phyloP scores from a whole-genome alignment of 2,888 invertebrate genomes.

The Gibbula magus region DNA sequence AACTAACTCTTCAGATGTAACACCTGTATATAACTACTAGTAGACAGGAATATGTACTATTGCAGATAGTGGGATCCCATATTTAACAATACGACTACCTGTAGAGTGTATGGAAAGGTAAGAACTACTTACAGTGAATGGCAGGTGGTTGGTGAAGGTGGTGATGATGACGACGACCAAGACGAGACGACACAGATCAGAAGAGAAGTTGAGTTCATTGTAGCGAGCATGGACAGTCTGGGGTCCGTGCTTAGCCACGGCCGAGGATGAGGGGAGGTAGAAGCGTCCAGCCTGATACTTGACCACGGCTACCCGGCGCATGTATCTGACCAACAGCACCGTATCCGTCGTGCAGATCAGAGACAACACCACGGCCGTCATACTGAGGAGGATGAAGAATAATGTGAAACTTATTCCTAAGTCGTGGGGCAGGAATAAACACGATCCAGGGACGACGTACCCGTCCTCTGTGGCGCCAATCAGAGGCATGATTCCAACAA shows the following conservation, averaged over 20 bases:
- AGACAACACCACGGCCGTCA: conserved; percentile 46
- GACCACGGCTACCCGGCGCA: conserved; percentile 53
- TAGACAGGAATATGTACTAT: too few relatives aligned
- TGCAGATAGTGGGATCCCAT: too few relatives aligned
- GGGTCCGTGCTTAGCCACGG: conserved; percentile 14
- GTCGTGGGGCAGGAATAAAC: conserved; percentile 55
- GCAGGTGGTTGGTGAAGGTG: conserved; percentile 50
- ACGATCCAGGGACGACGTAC: conserved; percentile 40
- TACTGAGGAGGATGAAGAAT: conserved; percentile 48
- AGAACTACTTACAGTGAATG: conserved; percentile 58
- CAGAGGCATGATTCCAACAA: conserved; percentile 51
- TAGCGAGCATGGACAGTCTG: conserved; percentile 53
- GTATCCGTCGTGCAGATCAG: conserved; percentile 56
- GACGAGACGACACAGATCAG: conserved; percentile 60
- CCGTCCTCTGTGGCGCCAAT: conserved; percentile 47
- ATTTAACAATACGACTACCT: too few relatives aligned
- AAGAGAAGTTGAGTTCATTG: conserved; percentile 58
- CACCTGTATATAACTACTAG: too few relatives aligned
- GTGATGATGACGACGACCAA: conserved; percentile 47
- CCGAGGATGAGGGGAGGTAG: conserved; percentile 43
- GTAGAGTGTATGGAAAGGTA: not conserved
- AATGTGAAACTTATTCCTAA: conserved; percentile 54
- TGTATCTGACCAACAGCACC: conserved; percentile 51
- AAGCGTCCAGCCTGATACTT: conserved; percentile 60
- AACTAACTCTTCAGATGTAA: too few relatives aligned